Percentiles rank a stretch among this genome's conserved stretches.
phyloP scores from a whole-genome alignment of 2,888 invertebrate genomes.

The Ennomos erosarius region DNA sequence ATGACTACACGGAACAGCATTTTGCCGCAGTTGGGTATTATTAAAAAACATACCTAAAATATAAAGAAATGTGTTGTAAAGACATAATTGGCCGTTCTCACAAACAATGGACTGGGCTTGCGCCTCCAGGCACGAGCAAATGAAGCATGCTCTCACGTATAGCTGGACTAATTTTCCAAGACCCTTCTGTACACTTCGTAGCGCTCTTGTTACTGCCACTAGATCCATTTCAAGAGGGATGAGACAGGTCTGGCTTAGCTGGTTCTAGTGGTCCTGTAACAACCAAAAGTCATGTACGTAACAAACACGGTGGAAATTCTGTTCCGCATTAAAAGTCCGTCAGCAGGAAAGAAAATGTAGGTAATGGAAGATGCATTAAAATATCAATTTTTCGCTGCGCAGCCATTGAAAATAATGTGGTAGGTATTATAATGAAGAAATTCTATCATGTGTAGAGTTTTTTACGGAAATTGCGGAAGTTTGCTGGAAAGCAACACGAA shows the following conservation, averaged over 20 bases:
- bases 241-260: slow-evolving; percentile 46
- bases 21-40: slow-evolving; percentile 18
- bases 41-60: slow-evolving; percentile 49
- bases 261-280: slow-evolving; percentile 53
- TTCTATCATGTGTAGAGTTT: slow-evolving; percentile 19
- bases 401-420: slow-evolving; percentile 19
- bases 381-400: slow-evolving; percentile 23
- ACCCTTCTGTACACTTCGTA: slow-evolving; percentile 39
- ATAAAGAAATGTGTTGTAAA: slow-evolving; percentile 69
- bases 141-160: slow-evolving; percentile 76
- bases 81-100: slow-evolving; percentile 75
- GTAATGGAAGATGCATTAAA: slow-evolving; percentile 37
- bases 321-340: slow-evolving; percentile 60
- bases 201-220: slow-evolving; percentile 25
- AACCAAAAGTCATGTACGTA: slow-evolving; percentile 66
- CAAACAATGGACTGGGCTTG: slow-evolving; percentile 74
- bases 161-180: slow-evolving; percentile 53
- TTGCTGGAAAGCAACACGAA: neutral
- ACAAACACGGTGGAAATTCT: slow-evolving; percentile 64
- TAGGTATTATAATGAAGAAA: slow-evolving; percentile 16
- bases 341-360: slow-evolving; percentile 45
- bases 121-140: slow-evolving; percentile 72
- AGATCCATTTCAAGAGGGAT: slow-evolving; percentile 14
- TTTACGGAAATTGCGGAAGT: slow-evolving; percentile 17
- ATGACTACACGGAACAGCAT: slow-evolving; percentile 6